Conservation (phyloP, 92 coral and sea anemone genomes). For the Plumapathes pennacea region DNA sequence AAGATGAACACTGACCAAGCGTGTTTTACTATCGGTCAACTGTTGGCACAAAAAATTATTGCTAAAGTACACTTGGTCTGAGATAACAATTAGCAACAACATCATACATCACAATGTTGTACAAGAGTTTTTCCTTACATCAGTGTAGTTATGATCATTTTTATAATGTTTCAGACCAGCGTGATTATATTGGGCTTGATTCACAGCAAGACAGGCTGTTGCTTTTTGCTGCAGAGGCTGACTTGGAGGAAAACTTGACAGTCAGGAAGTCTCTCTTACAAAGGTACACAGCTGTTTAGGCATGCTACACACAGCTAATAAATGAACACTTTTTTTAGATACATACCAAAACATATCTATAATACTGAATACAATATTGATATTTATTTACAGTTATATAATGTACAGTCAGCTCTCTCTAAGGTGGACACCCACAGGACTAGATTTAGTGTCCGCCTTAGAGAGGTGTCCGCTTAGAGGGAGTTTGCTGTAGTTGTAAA, state of each 20-base stretch:
- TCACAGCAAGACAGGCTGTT: constrained; percentile 76
- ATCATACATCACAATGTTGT: too few species aligned
- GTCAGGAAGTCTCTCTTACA: constrained; percentile 84
- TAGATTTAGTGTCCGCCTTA: too few species aligned
- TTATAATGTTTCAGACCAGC: constrained; percentile 71
- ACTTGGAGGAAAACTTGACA: constrained; percentile 83
- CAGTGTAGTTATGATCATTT: too few species aligned
- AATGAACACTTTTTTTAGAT: not conserved
- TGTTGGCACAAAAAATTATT: not conserved
- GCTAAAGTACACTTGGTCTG: too few species aligned
- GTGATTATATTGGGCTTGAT: constrained; percentile 84
- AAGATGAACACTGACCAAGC: too few species aligned
- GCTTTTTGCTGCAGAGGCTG: constrained; percentile 87
- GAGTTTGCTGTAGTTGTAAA: not conserved
- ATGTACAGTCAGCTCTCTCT: too few species aligned
- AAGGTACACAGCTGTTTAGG: constrained; percentile 77
- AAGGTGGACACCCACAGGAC: too few species aligned
- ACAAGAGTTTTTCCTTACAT: too few species aligned
- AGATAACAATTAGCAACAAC: too few species aligned
- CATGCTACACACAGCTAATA: not conserved
- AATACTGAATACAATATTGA: not conserved
- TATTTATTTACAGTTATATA: not conserved
- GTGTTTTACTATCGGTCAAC: too few species aligned
- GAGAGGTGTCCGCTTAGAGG: too few species aligned
- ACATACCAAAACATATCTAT: not conserved